A percentile compares a stretch with the other conserved stretches of the same genome.
Conservation (phyloP, 2,113 vertebrate genomes). For the Chlorodrepanis virens region DNA sequence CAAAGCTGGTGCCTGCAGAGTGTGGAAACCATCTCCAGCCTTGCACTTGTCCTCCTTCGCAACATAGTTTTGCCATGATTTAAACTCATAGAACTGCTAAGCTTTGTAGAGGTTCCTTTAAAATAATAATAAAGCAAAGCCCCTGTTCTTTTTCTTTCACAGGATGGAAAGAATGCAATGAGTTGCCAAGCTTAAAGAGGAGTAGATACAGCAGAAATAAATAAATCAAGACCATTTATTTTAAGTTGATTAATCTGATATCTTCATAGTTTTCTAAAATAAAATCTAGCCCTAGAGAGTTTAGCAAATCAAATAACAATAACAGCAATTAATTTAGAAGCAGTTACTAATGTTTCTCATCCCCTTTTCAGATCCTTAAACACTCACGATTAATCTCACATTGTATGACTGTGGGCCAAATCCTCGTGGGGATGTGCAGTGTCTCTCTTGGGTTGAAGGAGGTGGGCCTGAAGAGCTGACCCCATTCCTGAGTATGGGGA, state of each 20-base stretch:
- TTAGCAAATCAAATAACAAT: conserved; percentile 49
- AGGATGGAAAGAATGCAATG: conserved; percentile 40
- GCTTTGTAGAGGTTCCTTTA: background rate
- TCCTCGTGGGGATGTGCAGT: background rate
- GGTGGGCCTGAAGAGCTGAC: background rate
- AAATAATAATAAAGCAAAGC: background rate
- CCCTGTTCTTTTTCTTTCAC: background rate
- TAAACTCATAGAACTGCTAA: background rate
- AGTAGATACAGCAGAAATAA: conserved; percentile 46
- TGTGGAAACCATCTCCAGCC: background rate
- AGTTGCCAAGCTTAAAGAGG: conserved; percentile 30
- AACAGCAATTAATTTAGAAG: conserved; percentile 30
- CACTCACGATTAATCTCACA: background rate
- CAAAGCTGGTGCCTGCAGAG: background rate
- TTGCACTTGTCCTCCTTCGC: background rate
- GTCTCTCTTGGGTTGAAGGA: background rate
- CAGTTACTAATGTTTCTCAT: conserved; percentile 15
- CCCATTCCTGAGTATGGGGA: background rate
- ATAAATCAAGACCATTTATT: conserved; percentile 56
- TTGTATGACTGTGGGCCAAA: background rate
- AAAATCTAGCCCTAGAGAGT: conserved; percentile 1
- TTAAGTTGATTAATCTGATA: conserved; percentile 49
- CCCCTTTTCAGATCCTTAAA: background rate
- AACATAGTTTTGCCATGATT: background rate
- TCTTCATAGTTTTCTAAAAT: conserved; percentile 32